Base-by-base conservation (phyloP, 2,113 vertebrate species). In the Nesogale talazaci region DNA sequence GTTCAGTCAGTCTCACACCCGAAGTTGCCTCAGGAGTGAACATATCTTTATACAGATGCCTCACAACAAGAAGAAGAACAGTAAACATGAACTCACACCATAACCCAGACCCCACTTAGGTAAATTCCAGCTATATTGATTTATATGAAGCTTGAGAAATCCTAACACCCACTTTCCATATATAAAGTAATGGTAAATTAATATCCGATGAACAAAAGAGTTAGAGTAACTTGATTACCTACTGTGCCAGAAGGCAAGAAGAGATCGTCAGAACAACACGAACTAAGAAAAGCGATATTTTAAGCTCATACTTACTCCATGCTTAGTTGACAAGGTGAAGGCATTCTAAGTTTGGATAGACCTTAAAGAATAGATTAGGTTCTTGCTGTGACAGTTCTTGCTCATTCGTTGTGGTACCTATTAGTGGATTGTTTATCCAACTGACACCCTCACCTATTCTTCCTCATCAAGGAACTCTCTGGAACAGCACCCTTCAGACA, bases 11-110 rank as follows among this genome's bases (percentile, higher is more conserved):
- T 52, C 86, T 38, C 82, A 6, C 93, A 77, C 91, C 96, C 93
- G 78, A 90, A 96, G 67, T 88, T 63, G 87, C 90, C 91, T 94
- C 85, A 95, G 22, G 92, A 97, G 94, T 97, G 46, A 96, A 97
- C 96, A 97, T 95, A 83, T 78, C 86, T 70, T 77, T 82, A 56
- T 95, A 83, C 61, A 86, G 25, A 52, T 92, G 86, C 70, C 0
- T 3, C 2, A 5, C 80, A 92, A 92, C 46, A 87, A 83, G 80
- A 52, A 52, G 46, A 52, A 52, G 42, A 46, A 10, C 46, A 52
- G 46, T 12, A 59, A 42, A 74, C 75, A 70, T 69, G 34, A 1
- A 1, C 0, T 0, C 84, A 0, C 2, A 85, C 84, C 96, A 40
- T 80, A 25, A 95, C 78, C 87, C 63, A 85, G 81, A 92, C 90